Conservation (phyloP, 2,113 vertebrate species). For the Scopus umbretta region DNA sequence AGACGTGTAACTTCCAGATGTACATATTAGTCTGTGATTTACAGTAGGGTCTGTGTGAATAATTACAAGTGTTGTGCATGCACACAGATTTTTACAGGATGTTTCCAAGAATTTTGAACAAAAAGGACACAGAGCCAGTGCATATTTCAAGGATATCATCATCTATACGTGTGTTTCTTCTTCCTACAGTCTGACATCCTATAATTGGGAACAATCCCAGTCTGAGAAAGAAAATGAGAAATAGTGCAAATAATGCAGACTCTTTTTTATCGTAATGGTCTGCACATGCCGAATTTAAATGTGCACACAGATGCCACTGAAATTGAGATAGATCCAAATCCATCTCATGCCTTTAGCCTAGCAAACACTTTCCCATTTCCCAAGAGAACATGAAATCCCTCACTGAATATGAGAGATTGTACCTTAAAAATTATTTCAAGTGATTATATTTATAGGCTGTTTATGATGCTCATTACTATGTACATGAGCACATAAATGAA, state of each 20-base stretch:
- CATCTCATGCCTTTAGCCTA: constrained; percentile 13
- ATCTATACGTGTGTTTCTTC: neutral
- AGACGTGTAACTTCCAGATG: neutral
- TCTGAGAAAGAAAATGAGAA: neutral
- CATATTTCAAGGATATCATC: constrained; percentile 12
- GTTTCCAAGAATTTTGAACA: constrained; percentile 21
- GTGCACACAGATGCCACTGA: constrained; percentile 34
- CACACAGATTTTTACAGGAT: neutral
- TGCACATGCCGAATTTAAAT: constrained; percentile 21
- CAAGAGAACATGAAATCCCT: constrained; percentile 26
- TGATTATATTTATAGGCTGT: constrained; percentile 58
- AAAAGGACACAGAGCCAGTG: neutral
- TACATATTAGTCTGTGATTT: neutral
- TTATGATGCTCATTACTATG: constrained; percentile 50
- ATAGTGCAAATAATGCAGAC: constrained; percentile 17
- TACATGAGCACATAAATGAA: constrained; percentile 35
- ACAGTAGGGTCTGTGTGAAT: neutral
- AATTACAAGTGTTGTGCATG: neutral
- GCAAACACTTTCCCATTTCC: neutral
- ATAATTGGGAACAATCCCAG: neutral
- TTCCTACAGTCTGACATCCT: neutral
- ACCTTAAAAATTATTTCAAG: constrained; percentile 59
- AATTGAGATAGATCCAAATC: constrained; percentile 5
- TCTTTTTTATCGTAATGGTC: neutral
- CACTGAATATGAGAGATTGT: constrained; percentile 10